Conservation (phyloP, 2,888 invertebrate genomes). For the Apodemia hepburni region DNA sequence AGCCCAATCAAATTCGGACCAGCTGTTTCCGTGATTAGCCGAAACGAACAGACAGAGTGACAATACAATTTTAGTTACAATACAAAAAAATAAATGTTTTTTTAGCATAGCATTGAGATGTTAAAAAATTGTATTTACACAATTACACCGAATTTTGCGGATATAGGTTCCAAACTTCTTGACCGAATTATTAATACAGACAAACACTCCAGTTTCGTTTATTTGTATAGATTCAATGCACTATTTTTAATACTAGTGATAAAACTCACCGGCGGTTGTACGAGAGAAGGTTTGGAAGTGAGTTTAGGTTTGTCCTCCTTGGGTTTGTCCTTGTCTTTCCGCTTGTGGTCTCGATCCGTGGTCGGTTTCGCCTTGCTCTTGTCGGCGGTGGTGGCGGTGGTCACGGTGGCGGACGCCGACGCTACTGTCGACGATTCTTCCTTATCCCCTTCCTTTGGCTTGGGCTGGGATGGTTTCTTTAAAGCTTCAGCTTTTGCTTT, state of each 20-base stretch:
- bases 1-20: no score
- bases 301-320: conserved; percentile 47
- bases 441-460: conserved; percentile 54
- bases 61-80: no score
- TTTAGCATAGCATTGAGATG: no score
- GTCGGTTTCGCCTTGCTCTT: conserved; percentile 47
- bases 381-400: conserved; percentile 25
- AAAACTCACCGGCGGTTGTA: conserved; percentile 39
- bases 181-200: no score
- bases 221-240: not conserved
- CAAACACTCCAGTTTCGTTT: no score
- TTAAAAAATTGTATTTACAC: no score
- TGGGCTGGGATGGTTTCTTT: conserved; percentile 68
- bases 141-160: no score
- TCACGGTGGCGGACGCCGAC: conserved; percentile 4
- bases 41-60: no score
- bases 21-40: no score
- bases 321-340: conserved; percentile 37
- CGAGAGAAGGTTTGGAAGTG: conserved; percentile 41
- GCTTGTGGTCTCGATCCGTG: conserved; percentile 31
- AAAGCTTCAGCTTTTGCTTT: conserved; percentile 81
- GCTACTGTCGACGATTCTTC: conserved; percentile 23
- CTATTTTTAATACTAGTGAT: conserved; percentile 15
- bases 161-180: no score
- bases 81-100: no score